Evolutionary conservation across 2,797 vertebrate species (phyloP), one percentile per base, ranked within the genome.

Genomic region (Otolemur crassicaudatus): DNA sequence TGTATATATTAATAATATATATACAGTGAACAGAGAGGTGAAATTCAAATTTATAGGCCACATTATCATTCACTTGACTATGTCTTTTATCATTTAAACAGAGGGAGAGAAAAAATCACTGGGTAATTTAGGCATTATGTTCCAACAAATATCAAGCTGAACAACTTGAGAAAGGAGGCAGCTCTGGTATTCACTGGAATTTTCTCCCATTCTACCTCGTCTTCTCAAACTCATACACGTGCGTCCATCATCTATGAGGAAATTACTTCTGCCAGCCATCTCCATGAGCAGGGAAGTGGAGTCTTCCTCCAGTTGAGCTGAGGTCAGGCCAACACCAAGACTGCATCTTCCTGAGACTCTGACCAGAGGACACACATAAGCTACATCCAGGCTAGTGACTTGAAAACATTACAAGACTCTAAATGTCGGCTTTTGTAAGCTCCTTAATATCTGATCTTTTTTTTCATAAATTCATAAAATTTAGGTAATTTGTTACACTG

Each of bases 321-420:
- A 4, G 0, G 6, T 27, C 0, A 3, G 13, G 20, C 12, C 2
- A 37, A 67, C 16, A 27, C 3, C 3, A 10, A 40, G 22, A 23
- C 9, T 43, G 46, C 8, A 43, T 7, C 29, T 65, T 67, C n/a
- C 8, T 27, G 87, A 85, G 43, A 65, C 6, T 2, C 20, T n/a
- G n/a, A 88, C 14, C 69, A 40, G 53, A 88, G 17, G 34, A 56
- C 14, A 46, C 85, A 83, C 53, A 31, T 75, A 56, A 96, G 27
- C 2, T 34, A 34, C 20, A 53, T 3, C 7, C 43, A 43, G 63
- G 16, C 5, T 43, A 53, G 0, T 4, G 3, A 40, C 11, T 14
- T 56, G 13, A 22, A 23, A 17, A 83, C 79, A 65, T 67, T 29
- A 1, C n/a, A 73, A 40, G 12, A 5, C 43, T 23, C n/a, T 20